Base-by-base conservation (phyloP, 1,140 invertebrate species). In the Adoxophyes honmai region DNA sequence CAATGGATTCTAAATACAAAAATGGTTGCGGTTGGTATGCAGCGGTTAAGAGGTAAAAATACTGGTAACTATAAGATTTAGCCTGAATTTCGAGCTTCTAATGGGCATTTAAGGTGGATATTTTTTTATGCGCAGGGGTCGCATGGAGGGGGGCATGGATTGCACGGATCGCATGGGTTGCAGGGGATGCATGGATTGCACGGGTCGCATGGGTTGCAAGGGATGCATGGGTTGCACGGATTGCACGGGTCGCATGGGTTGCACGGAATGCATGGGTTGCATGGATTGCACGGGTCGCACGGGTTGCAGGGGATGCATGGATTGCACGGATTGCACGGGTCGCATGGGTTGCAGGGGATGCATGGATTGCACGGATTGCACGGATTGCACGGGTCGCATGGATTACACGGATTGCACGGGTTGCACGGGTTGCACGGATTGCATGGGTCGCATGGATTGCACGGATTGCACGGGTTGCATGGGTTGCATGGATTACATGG, bases 361-460 rank as follows among this genome's bases (percentile, higher is more conserved):
- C 33, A 55, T n/a, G 62, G 69, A 18, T 61, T 13, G 15, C 55
- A 68, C 1, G 54, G 53, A 11, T 18, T 37, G 34, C 39, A 58
- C 4, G 52, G 14, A 11, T 33, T n/a, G 52, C 5, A 68, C 36
- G 8, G 66, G 55, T 6, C n/a, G n/a, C n/a, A n/a, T n/a, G n/a
- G n/a, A n/a, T n/a, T n/a, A n/a, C n/a, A n/a, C n/a, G n/a, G n/a
- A n/a, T n/a, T 48, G 48, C 1, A 62, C 56, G 10, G 70, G 63
- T 35, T 52, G 8, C 10, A 34, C 7, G 28, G 11, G 51, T 15
- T 52, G 34, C 39, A 58, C 4, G 52, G 14, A 11, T 33, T n/a
- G 52, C 5, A 68, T 35, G 8, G 66, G 55, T 6, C n/a, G n/a
- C n/a, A n/a, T n/a, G 21, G 21, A 2, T 2, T 4, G 13, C 21